These are phyloP conservation scores for Ciconia nigra DNA, from an alignment of 2,797 vertebrate genomes.

Conservation along the genomic window DNA sequence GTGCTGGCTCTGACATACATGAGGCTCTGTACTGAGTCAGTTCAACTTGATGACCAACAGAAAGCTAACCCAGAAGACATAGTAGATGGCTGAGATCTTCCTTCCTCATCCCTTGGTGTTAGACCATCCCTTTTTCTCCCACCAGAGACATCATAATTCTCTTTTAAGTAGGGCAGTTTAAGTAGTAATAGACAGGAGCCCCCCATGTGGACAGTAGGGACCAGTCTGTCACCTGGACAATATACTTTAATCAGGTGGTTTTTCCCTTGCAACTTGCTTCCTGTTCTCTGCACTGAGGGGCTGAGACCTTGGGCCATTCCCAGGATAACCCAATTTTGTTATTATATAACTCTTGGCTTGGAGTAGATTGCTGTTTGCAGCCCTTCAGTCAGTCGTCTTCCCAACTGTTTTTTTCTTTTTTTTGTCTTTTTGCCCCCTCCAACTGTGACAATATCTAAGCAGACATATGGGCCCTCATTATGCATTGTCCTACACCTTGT, in stretches of 20 bases:
- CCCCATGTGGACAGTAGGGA: neutral
- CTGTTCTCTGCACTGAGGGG: no score
- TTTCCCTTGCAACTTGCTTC: neutral
- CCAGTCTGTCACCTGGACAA: neutral
- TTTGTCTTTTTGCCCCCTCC: neutral
- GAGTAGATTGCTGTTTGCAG: neutral
- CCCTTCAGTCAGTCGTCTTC: neutral
- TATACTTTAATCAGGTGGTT: neutral
- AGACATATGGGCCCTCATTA: neutral
- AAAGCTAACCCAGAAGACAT: neutral
- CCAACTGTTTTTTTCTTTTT: rapidly evolving
- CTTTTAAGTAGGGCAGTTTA: neutral
- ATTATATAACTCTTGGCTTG: neutral
- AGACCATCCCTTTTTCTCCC: neutral
- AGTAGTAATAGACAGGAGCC: neutral
- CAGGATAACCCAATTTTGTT: neutral
- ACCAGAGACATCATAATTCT: neutral
- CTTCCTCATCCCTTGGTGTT: neutral
- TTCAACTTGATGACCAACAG: neutral
- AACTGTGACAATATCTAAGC: neutral
- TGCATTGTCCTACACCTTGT: slow-evolving; percentile 3
- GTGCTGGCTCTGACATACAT: neutral
- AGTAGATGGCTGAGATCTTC: neutral
- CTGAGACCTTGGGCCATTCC: neutral
- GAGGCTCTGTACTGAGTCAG: neutral